Base-by-base conservation (phyloP, 2,797 vertebrate genomes). In the Chromobotia macracanthus region DNA sequence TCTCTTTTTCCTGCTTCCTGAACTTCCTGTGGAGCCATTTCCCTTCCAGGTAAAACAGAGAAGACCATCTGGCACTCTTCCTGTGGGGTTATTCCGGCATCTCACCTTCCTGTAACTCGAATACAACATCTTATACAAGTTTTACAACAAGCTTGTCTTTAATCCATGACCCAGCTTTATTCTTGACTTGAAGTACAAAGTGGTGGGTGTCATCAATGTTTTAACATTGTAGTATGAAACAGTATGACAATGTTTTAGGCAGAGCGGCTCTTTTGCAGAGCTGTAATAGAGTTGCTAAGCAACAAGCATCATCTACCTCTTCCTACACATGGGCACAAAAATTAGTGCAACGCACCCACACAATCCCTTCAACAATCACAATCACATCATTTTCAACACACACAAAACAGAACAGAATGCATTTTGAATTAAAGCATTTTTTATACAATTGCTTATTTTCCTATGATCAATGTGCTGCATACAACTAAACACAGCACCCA, bases 221-320 rank as follows among this genome's bases (percentile, higher is more conserved):
- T n/a, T n/a, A n/a, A n/a, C n/a, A n/a, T n/a, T n/a, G 5, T 61
- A 60, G 48, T 25, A 60, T 35, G 51, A 16, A 58, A 21, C 41
- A 48, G n/a, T 35, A 68, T 13, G 31, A 38, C 25, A 77, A 68
- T 60, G 21, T 77, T 68, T 68, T 31, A 60, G 18, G 10, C 18
- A 69, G 10, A 71, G 56, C 31, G 23, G 58, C 80, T 73, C 55
- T 80, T 80, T 61, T 63, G 64, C 74, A 75, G 80, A 77, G 81
- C 63, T 82, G 41, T 79, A 72, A 84, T 70, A 75, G 77, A 85
- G 85, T 86, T 93, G 91, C 93, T 91, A 92, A 84, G 93, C 88
- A 93, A 94, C 93, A 92, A 88, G 89, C 88, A 89, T 91, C 88
- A 86, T 88, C 86, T 80, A 60, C 80, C 79, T 89, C 88, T 86